These are phyloP conservation scores for Lophius piscatorius DNA, from an alignment of 2,113 vertebrate species.

Conservation along the genomic window DNA sequence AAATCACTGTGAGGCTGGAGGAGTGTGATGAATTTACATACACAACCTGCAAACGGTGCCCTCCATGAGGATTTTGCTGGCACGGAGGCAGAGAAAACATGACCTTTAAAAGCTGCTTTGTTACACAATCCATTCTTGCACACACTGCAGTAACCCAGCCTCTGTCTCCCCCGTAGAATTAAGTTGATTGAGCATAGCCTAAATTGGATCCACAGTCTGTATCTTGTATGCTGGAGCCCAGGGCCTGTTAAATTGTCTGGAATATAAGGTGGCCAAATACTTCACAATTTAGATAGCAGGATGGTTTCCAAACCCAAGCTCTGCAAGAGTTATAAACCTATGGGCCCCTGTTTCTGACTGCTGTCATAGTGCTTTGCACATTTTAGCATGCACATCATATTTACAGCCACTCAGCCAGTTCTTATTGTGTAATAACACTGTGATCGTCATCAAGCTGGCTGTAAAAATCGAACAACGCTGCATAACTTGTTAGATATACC, in stretches of 20 bases:
- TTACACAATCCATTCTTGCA: slow-evolving; percentile 71
- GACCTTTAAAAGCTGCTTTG: slow-evolving; percentile 82
- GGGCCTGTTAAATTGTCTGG: slow-evolving; percentile 57
- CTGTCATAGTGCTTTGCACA: slow-evolving; percentile 32
- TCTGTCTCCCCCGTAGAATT: slow-evolving; percentile 68
- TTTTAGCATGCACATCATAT: background rate
- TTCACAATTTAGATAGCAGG: too few species aligned
- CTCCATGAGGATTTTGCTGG: slow-evolving; percentile 54
- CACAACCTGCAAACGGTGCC: slow-evolving; percentile 51
- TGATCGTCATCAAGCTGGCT: too few species aligned
- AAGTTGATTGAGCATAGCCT: slow-evolving; percentile 76
- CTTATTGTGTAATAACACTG: too few species aligned
- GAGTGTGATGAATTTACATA: slow-evolving; percentile 73
- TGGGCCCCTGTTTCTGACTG: slow-evolving; percentile 44
- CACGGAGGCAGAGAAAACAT: slow-evolving; percentile 64
- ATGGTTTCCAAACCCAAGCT: too few species aligned
- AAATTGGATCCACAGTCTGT: slow-evolving; percentile 77
- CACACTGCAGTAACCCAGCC: slow-evolving; percentile 64
- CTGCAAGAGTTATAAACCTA: slow-evolving; percentile 43
- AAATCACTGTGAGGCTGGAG: slow-evolving; percentile 61
- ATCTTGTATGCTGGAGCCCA: slow-evolving; percentile 55
- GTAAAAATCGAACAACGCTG: too few species aligned
- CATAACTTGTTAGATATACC: too few species aligned
- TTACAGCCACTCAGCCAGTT: too few species aligned
- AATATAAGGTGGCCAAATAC: slow-evolving; percentile 56